Evolutionary conservation across 1,140 invertebrate species (phyloP), one percentile per base, ranked within the genome.

Genomic region (Hydropsyche tenuis): DNA sequence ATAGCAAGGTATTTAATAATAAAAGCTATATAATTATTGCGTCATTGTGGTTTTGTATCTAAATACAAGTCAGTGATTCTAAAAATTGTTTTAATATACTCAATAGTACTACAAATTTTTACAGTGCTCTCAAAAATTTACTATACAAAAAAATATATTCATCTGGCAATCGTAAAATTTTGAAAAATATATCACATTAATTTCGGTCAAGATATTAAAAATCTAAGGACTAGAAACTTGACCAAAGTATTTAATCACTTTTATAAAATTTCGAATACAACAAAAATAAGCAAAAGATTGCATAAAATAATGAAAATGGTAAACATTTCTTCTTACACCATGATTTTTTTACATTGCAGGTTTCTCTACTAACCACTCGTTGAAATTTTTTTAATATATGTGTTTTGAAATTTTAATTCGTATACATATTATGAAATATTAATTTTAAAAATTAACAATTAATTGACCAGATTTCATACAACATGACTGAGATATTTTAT

Each of bases 1-100:
- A 60, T 60, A 20, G 56, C 56, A 60, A 60, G 56, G 23, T n/a
- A 60, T 60, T 60, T 60, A 60, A 60, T 60, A 60, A 60, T 53
- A 60, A 18, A 25, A 25, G 56, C 25, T 25, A 60, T 53, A 60
- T 20, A 25, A 25, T 18, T 14, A 23, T 60, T 18, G 25, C 23
- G 56, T 60, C 56, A 60, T 60, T 18, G 56, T 60, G 56, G 51
- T 53, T 20, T n/a, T n/a, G n/a, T n/a, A n/a, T 37, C 30, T 37
- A 37, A 37, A 37, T 37, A 37, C 30, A 37, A 37, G 30, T 37
- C 30, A 37, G 3, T 37, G 30, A 37, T 37, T 37, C 9, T 37
- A 3, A 37, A 37, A 37, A 37, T 37, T 37, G 30, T 37, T 37
- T 3, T 9, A 37, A 37, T 37, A 37, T 37, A 9, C n/a, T n/a